Base-by-base conservation (phyloP, 2,113 vertebrate genomes). In the Dissostichus mawsoni region DNA sequence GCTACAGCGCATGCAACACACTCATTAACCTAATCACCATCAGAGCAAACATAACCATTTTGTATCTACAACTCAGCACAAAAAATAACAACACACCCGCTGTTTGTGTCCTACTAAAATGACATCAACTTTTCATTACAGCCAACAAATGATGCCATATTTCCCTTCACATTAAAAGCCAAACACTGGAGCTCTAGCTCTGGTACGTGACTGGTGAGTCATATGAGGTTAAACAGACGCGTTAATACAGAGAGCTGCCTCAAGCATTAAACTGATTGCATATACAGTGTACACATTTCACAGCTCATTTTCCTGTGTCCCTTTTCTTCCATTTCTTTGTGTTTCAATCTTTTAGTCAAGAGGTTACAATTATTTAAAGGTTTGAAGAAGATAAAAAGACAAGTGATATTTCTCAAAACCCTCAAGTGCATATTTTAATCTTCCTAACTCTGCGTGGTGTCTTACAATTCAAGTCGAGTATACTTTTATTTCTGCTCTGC, bases 31-130 rank as follows among this genome's bases (percentile, higher is more conserved):
- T 8, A 67, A 69, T 70, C 76, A 78, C 61, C 33, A 63, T 64
- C n/a, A 47, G 48, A 75, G 52, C 67, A 76, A 79, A 50, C 56
- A 55, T 56, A 74, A 78, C 79, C 68, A 84, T 25, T 25, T 25
- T 3, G 2, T 25, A 1, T 36, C n/a, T 53, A 64, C 76, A 45
- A 67, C 14, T 74, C 73, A 81, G 45, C 69, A 66, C 18, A 74
- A 59, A 68, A 61, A 82, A 69, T 79, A 52, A 29, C 71, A 67
- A 74, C 75, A 66, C 8, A 74, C 50, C 47, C 41, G 8, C n/a
- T 55, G 67, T 72, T 67, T 7, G n/a, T 70, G 77, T 68, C 75
- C 79, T 51, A 80, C 64, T 78, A 83, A 79, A 89, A 81, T 70
- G 9, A 63, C 50, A 85, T 74, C 0, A 20, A 74, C 69, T 73